Percentiles rank a stretch among this genome's conserved stretches.
phyloP scores from a whole-genome alignment of 35 echinoderm and acorn worm species.

The Holothuria glaberrima region DNA sequence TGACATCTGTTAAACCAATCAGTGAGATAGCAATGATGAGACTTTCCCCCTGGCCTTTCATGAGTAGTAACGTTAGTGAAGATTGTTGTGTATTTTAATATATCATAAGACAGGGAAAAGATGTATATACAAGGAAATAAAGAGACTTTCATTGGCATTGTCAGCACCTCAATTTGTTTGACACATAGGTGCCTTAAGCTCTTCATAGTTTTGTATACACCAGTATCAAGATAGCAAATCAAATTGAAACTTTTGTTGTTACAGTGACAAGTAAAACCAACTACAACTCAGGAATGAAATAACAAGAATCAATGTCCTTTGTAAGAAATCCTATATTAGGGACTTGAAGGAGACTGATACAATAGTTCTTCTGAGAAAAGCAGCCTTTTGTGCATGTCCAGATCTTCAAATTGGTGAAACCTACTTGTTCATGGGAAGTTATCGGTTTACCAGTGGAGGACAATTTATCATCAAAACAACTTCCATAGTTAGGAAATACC shows the following conservation, averaged over 20 bases:
- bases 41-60: too few species aligned
- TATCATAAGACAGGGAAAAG: too few species aligned
- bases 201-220: too few species aligned
- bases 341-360: conserved; percentile 9
- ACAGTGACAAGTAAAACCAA: conserved; percentile 23
- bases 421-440: conserved; percentile 66
- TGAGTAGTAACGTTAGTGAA: too few species aligned
- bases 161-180: too few species aligned
- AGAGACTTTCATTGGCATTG: too few species aligned
- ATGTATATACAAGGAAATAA: too few species aligned
- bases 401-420: conserved; percentile 64
- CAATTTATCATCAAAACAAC: conserved; percentile 56
- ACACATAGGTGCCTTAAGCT: too few species aligned
- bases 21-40: too few species aligned
- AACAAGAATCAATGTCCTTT: conserved; percentile 13
- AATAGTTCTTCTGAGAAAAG: conserved; percentile 7
- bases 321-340: conserved; percentile 51
- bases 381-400: conserved; percentile 61
- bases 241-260: conserved; percentile 49
- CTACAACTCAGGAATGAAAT: conserved; percentile 59
- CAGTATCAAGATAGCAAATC: too few species aligned
- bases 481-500: conserved; percentile 56
- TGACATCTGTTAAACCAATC: too few species aligned
- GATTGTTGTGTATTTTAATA: too few species aligned
- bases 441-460: conserved; percentile 48